Evolutionary conservation across 2,113 vertebrate species (phyloP).

Genomic region (Dromaius novaehollandiae): DNA sequence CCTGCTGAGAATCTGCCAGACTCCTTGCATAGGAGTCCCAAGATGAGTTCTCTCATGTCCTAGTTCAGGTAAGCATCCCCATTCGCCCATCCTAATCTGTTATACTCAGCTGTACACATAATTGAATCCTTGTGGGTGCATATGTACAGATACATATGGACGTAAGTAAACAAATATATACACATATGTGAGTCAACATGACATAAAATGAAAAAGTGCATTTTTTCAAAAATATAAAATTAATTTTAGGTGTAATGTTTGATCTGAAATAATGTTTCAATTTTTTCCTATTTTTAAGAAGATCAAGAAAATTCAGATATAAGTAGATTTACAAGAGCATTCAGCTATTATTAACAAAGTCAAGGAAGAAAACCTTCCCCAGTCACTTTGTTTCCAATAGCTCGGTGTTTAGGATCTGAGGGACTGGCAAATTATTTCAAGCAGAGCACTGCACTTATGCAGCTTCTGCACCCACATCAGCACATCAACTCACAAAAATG

Average conservation of each 20-base stretch:
- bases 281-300: neutral
- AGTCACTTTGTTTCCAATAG: neutral
- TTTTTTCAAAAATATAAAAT: neutral
- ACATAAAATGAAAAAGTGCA: neutral
- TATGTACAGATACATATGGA: too few species aligned
- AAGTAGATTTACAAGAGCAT: neutral
- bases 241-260: neutral
- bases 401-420: neutral
- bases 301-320: too few species aligned
- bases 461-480: neutral
- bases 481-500: neutral
- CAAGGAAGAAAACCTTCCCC: too few species aligned
- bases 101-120: neutral
- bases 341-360: neutral
- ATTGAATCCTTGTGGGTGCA: neutral
- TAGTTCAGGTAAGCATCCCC: neutral
- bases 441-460: neutral
- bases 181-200: neutral
- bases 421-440: neutral
- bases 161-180: too few species aligned
- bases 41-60: neutral
- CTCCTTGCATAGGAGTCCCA: neutral
- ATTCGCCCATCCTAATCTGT: neutral
- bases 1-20: neutral
- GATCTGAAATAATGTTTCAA: neutral